These are phyloP conservation scores for Heptranchias perlo DNA, from an alignment of 2,113 vertebrate genomes.

Conservation along the genomic window DNA sequence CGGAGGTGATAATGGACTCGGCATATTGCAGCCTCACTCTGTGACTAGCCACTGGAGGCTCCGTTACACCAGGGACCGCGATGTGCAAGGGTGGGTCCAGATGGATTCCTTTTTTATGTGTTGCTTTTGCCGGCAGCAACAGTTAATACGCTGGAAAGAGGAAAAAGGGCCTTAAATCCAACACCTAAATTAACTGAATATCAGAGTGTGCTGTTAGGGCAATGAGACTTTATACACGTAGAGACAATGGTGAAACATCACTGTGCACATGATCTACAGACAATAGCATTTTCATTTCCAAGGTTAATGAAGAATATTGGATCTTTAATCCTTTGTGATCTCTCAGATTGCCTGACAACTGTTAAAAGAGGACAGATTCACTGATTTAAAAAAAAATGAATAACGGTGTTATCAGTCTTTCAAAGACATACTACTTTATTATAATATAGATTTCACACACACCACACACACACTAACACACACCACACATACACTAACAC, in stretches of 20 bases:
- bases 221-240: neutral
- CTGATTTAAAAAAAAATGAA: neutral
- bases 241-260: neutral
- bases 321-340: neutral
- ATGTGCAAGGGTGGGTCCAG: constrained; percentile 54
- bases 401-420: neutral
- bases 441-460: neutral
- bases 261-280: neutral
- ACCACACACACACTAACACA: neutral
- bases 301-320: neutral
- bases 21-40: constrained; percentile 61
- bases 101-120: constrained; percentile 46
- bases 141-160: neutral
- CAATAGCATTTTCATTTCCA: neutral
- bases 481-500: neutral
- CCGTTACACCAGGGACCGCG: constrained; percentile 53
- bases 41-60: constrained; percentile 55
- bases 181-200: neutral
- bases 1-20: constrained; percentile 78
- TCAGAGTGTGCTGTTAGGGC: neutral
- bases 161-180: neutral
- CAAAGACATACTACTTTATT: neutral
- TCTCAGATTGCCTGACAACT: neutral
- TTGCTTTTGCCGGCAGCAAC: neutral
- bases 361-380: neutral